Conservation (phyloP, 2,797 vertebrate species). For the Carduelis carduelis region DNA sequence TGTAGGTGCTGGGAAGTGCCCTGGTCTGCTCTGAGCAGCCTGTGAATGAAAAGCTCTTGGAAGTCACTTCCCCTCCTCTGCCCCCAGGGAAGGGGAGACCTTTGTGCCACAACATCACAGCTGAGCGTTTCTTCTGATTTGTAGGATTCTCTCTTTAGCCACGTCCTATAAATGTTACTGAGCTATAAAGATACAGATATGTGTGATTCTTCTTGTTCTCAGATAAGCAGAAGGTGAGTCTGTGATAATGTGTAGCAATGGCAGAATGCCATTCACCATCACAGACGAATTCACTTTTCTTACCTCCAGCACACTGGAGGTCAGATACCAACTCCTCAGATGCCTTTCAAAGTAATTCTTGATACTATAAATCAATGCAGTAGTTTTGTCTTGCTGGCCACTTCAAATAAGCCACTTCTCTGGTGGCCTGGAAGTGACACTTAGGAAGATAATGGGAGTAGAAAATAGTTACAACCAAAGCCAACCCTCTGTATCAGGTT, state of each 20-base stretch:
- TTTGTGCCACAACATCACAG: neutral
- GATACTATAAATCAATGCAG: neutral
- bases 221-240: neutral
- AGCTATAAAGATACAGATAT: neutral
- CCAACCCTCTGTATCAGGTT: neutral
- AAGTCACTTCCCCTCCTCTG: neutral
- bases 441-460: neutral
- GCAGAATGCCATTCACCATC: neutral
- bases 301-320: neutral
- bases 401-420: constrained; percentile 2
- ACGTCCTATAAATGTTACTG: neutral
- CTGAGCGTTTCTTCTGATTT: neutral
- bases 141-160: neutral
- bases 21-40: neutral
- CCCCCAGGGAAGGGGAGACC: neutral
- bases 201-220: neutral
- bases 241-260: neutral
- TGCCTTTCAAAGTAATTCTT: neutral
- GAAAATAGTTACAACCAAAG: neutral
- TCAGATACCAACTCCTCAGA: neutral
- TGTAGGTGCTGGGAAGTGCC: neutral
- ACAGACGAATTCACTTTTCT: neutral
- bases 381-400: neutral
- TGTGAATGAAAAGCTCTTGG: neutral
- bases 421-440: neutral